Conservation (phyloP, 2,888 invertebrate genomes). For the Plutella xylostella region DNA sequence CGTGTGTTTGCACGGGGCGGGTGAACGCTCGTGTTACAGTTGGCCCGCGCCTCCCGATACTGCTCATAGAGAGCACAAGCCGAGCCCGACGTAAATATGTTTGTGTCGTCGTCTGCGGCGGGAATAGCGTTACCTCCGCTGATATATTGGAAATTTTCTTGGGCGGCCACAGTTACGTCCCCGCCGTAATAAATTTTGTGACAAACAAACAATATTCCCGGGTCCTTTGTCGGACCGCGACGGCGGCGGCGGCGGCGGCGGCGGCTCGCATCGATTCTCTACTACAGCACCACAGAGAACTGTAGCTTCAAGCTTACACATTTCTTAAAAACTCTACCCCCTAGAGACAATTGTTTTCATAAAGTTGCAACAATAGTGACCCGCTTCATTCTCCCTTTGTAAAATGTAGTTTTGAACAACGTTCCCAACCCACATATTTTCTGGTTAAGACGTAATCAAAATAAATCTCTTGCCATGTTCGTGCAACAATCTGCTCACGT, state of each 20-base stretch:
- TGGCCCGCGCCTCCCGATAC: conserved; percentile 22
- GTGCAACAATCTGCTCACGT: too few relatives aligned
- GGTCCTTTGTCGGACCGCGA: conserved; percentile 52
- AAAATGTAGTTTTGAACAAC: too few relatives aligned
- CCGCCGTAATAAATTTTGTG: conserved; percentile 62
- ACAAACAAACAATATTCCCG: conserved; percentile 65
- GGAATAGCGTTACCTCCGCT: conserved; percentile 23
- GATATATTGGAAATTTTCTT: conserved; percentile 46
- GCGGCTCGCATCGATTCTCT: conserved; percentile 43
- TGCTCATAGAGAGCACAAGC: conserved; percentile 19
- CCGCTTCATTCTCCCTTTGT: too few relatives aligned
- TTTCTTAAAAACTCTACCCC: too few relatives aligned
- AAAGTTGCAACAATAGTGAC: too few relatives aligned
- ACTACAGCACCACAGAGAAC: conserved; percentile 32
- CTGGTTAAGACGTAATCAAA: too few relatives aligned
- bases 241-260: too few relatives aligned
- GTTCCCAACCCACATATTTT: too few relatives aligned
- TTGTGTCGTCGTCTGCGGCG: conserved; percentile 27
- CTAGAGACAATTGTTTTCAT: too few relatives aligned
- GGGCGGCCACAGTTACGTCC: conserved; percentile 30
- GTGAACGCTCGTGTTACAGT: conserved; percentile 28
- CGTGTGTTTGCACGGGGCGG: conserved; percentile 22
- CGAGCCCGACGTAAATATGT: conserved; percentile 42
- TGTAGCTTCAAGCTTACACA: too few relatives aligned
- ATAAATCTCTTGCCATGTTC: too few relatives aligned